Conservation (phyloP, 1,140 invertebrate species). For the Cyclargus thomasi region DNA sequence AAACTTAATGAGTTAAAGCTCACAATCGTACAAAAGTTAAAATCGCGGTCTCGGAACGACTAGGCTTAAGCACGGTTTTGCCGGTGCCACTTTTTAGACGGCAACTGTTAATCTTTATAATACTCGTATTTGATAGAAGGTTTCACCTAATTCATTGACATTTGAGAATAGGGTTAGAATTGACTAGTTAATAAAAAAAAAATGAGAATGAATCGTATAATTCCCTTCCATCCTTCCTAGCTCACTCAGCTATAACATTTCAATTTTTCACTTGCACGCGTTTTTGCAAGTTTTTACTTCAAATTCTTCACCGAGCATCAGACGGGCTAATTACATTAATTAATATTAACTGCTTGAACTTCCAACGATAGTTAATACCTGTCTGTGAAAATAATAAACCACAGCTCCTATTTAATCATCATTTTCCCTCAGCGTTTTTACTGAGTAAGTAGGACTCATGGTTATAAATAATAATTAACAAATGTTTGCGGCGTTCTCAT, state of each 20-base stretch:
- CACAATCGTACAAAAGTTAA: no score
- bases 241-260: not conserved
- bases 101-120: no score
- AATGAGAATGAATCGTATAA: no score
- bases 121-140: no score
- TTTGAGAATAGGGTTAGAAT: no score
- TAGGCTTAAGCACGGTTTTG: no score
- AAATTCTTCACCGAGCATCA: not conserved
- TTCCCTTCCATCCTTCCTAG: not conserved
- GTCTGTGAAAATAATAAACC: not conserved
- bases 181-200: not conserved
- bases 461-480: not conserved
- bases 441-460: not conserved
- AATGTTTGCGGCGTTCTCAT: not conserved
- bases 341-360: not conserved
- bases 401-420: not conserved
- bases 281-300: not conserved
- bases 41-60: no score
- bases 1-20: no score
- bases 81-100: no score
- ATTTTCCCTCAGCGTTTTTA: not conserved
- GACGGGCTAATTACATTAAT: not conserved
- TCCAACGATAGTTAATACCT: not conserved
- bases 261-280: not conserved
- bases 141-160: no score